Evolutionary conservation across 2,113 vertebrate species (phyloP).

Genomic region (Garra rufa): DNA sequence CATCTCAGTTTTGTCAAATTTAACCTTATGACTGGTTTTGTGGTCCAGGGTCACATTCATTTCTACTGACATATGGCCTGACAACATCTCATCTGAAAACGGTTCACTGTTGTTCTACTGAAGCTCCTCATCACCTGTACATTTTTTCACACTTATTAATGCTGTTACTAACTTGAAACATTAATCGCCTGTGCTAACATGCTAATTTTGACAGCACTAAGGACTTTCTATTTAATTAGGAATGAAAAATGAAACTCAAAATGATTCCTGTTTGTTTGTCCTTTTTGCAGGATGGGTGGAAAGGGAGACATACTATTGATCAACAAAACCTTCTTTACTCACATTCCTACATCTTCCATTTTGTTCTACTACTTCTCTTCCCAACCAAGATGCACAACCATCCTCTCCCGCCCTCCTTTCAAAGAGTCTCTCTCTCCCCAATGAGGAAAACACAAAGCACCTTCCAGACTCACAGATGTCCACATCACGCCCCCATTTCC

Average conservation of each 20-base stretch:
- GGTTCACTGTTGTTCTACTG: no score
- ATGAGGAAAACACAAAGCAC: conserved; percentile 75
- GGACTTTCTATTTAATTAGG: no score
- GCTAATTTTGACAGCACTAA: no score
- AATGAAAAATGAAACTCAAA: neutral
- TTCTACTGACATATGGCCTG: no score
- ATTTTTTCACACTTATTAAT: no score
- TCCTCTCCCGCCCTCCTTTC: conserved; percentile 58
- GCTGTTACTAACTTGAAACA: no score
- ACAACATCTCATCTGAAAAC: no score
- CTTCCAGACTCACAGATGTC: conserved; percentile 51
- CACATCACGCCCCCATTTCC: conserved; percentile 53
- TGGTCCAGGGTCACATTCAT: no score
- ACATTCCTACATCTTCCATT: conserved; percentile 69
- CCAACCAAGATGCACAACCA: conserved; percentile 65
- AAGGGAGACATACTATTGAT: conserved; percentile 88
- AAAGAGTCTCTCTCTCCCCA: conserved; percentile 75
- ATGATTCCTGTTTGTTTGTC: conserved; percentile 15
- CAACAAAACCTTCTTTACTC: conserved; percentile 67
- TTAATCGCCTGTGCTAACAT: no score
- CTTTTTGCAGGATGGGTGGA: conserved; percentile 83
- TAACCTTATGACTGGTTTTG: no score
- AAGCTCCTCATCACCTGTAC: no score
- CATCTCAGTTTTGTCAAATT: no score
- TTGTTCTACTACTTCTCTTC: conserved; percentile 62